Base-by-base conservation (phyloP, 2,888 invertebrate species). In the Gymnosoma rotundatum region DNA sequence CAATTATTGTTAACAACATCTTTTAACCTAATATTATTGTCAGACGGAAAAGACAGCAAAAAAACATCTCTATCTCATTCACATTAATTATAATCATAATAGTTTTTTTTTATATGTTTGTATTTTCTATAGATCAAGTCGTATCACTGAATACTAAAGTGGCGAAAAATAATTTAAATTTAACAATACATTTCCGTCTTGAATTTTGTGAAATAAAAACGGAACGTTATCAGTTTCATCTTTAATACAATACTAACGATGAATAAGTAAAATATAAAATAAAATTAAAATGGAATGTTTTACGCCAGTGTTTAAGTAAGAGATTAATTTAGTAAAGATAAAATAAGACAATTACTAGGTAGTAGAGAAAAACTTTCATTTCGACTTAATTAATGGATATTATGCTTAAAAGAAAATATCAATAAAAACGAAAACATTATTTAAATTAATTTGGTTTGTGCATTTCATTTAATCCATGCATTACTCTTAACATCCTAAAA, bases 181-280 rank as follows among this genome's bases (percentile, higher is more conserved):
- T 76, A 76, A 80, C 79, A 72, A 80, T 32, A 32, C 48, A 66
- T 80, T 80, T 83, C 80, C 83, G 83, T 76, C 75, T 42, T 61
- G 18, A 21, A 64, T 42, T 56, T 38, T 18, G 8, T 48, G 48
- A 48, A 48, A 63, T 42, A 54, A 25, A 79, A 75, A 6, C 0
- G 32, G 6, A 78, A 6, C 9, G 48, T 45, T 48, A 69, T 61
- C 45, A 61, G 42, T n/a, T 52, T 16, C 52, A 63, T 70, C 56
- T 58, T 36, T 36, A 67, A 32, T 69, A 42, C 16, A 60, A 32
- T 61, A 42, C 12, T 42, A 1, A 12, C 12, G 12, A 42, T 42
- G 42, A 42, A 42, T 42, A 42, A 12, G 10, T 12, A 7, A 42
- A 42, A 12, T 42, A 42, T 42, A 12, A 12, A 42, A 42, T 60